phyloP scores from a whole-genome alignment of 2,113 vertebrate genomes.

The Phyllopteryx taeniolatus region DNA sequence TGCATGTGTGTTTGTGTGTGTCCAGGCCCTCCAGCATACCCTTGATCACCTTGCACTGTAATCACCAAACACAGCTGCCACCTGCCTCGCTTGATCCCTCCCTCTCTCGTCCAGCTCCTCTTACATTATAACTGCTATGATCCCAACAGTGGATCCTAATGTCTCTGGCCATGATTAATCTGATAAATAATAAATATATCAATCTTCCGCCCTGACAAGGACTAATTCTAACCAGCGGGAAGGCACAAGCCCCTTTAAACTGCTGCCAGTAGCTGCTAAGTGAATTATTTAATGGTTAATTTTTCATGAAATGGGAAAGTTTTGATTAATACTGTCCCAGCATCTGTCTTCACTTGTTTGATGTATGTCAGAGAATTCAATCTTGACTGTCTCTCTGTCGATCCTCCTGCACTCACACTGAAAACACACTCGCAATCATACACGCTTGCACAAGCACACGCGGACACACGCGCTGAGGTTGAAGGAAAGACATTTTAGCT shows the following conservation, averaged over 20 bases:
- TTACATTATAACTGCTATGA: conserved; percentile 67
- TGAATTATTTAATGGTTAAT: conserved; percentile 99
- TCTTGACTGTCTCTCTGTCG: conserved; percentile 48
- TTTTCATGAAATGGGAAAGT: conserved; percentile 97
- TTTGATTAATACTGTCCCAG: conserved; percentile 97
- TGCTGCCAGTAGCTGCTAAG: conserved; percentile 90
- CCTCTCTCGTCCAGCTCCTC: conserved; percentile 26
- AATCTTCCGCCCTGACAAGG: conserved; percentile 99
- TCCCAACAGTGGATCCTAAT: conserved; percentile 83
- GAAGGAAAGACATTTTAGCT: conserved; percentile 53
- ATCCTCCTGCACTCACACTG: conserved; percentile 39
- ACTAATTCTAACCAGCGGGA: conserved; percentile 99
- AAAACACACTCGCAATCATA: conserved; percentile 13
- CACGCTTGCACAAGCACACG: not conserved
- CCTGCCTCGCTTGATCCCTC: conserved; percentile 37
- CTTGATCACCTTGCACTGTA: conserved; percentile 67
- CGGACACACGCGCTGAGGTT: conserved; percentile 20
- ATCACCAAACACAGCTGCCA: conserved; percentile 70
- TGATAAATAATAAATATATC: conserved; percentile 99
- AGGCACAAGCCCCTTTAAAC: conserved; percentile 88
- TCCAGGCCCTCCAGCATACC: conserved; percentile 54
- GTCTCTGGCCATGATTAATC: conserved; percentile 97
- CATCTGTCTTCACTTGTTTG: conserved; percentile 91
- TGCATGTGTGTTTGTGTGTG: conserved; percentile 44
- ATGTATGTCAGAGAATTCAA: conserved; percentile 93